Evolutionary conservation across 2,113 vertebrate species (phyloP), one percentile per base, ranked within the genome.

Genomic region (Leucosticte australis): DNA sequence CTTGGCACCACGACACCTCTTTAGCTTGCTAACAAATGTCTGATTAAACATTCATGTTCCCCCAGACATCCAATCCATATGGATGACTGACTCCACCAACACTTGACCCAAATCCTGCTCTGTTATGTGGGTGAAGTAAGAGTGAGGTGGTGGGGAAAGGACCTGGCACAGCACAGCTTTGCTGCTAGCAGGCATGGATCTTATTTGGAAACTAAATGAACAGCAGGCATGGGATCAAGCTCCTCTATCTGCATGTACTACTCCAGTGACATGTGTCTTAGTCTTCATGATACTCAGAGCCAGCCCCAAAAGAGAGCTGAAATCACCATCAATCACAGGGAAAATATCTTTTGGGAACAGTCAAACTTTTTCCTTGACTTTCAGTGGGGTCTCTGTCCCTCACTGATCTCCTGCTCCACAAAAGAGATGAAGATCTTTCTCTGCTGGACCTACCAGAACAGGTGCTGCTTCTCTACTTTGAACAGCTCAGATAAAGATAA

Each of bases 11-110:
- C 2, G 11, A 21, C 18, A 17, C 71, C 79, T 95, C 67, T 83
- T 94, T 56, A 94, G 71, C 82, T 93, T 55, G 82, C 94, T 96
- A 83, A 93, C 90, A 93, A 95, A 94, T 88, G 68, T 88, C 85
- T 83, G 47, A 88, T 85, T 90, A 93, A 94, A 94, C 89, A 85
- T 92, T 85, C 75, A 47, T 81, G 39, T 52, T 93, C 59, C 63
- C 39, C 67, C 39, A 70, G 75, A 74, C 79, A 74, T 14, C 57
- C 79, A 60, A 52, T 80, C 85, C 87, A 79, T 80, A 94, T 47
- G 89, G 74, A 94, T 70, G 67, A 57, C 41, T 39, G 75, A 76
- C 42, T 92, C 64, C 84, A 62, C 10, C 44, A 79, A 28, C 70
- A 47, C 84, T 87, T 91, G 75, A 91, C 81, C 78, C 70, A 88